Base-by-base conservation (phyloP, 1,140 invertebrate species). In the Lucilia sericata region DNA sequence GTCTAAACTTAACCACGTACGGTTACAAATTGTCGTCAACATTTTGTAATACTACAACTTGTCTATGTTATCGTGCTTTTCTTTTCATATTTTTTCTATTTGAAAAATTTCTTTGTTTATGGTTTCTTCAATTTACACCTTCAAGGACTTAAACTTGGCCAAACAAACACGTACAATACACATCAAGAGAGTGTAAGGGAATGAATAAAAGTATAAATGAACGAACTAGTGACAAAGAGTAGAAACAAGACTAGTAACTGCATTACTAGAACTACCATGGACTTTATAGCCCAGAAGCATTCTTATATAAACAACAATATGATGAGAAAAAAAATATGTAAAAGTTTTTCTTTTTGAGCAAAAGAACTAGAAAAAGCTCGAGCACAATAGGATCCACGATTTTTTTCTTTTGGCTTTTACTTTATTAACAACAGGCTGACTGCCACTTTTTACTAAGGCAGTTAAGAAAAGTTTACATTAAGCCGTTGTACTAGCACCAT, bases 61-160 rank as follows among this genome's bases (percentile, higher is more conserved):
- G 42, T 10, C 42, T 42, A 42, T 55, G 13, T 13, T 55, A 21
- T 70, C 65, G 8, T 7, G 9, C 21, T 70, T 21, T 4, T 70
- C 5, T 70, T 21, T 70, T 70, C 19, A 21, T 19, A 5, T 65
- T 13, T 74, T 13, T 74, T 36, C 36, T 36, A 36, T 42, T 65
- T 65, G 82, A 70, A 36, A 82, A 82, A 82, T 82, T 55, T 14
- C 55, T 82, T 82, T 82, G 82, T 82, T 82, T 82, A 82, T 70
- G 19, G 82, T 9, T 82, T 74, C 82, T 65, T 70, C 82, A 82
- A 82, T 82, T 82, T 82, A 82, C 82, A 82, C 82, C 82, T 82
- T 55, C 30, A 74, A 70, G 65, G 82, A 82, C 55, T 82, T 74
- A 82, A 74, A 82, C 82, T 82, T 74, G 82, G 82, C 14, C 82